Evolutionary conservation across 2,888 invertebrate species (phyloP).

Genomic region (Mongoloraphidia duomilia): DNA sequence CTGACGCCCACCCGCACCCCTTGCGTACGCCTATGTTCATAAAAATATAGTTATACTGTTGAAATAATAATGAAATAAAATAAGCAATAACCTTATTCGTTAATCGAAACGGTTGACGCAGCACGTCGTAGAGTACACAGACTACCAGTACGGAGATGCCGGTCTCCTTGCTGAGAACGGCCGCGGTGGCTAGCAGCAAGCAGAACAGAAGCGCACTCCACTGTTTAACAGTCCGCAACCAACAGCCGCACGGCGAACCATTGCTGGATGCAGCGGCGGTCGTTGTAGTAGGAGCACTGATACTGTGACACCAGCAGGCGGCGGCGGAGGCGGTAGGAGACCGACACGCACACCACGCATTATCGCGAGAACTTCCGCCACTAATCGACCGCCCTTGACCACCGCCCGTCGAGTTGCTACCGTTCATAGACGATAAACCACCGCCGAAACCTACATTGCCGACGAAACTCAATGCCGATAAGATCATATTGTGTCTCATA

Average conservation of each 20-base stretch:
- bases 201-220: constrained; percentile 46
- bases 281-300: background rate
- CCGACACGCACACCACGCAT: constrained; percentile 7
- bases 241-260: constrained; percentile 19
- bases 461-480: background rate
- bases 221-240: constrained; percentile 26
- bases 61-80: too few species aligned
- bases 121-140: constrained; percentile 78
- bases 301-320: too few species aligned
- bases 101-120: constrained; percentile 30
- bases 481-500: constrained; percentile 6
- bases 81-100: constrained; percentile 1
- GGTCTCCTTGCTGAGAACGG: constrained; percentile 90
- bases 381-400: constrained; percentile 7
- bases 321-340: too few species aligned
- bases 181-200: constrained; percentile 51
- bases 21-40: too few species aligned
- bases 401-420: constrained; percentile 2
- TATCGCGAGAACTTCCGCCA: constrained; percentile 7
- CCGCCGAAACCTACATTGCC: constrained; percentile 10
- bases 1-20: too few species aligned
- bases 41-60: too few species aligned
- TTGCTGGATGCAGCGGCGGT: background rate
- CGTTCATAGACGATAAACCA: too few species aligned
- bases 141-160: constrained; percentile 84